Evolutionary conservation across 92 coral and sea anemone species (phyloP), one percentile per base, ranked within the genome.

Genomic region (Scolanthus callimorphus): DNA sequence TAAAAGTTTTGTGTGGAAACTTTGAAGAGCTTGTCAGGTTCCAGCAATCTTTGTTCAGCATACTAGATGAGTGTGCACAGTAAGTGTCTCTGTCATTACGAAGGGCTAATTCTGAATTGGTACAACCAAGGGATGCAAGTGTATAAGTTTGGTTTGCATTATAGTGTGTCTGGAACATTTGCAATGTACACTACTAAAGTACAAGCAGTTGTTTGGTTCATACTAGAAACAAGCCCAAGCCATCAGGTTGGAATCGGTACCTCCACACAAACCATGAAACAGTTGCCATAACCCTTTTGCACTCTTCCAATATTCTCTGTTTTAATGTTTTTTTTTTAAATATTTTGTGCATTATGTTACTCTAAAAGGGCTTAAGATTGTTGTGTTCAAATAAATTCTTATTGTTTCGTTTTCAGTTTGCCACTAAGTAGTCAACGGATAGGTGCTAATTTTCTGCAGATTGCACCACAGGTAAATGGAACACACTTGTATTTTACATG

Each of bases 51-150:
- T 69, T 92, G 17, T 88, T 80, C 60, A 76, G 83, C 39, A 39
- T 88, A 47, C 57, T 92, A 62, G 96, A 92, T 46, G 98, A 92
- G 29, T 90, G 96, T 62, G 79, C 98, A 44, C 94, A 88, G 98
- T 92, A 88, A 80, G 98, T 81, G 17, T 45, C 1, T 17, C 12
- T 17, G n/a, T n/a, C n/a, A n/a, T n/a, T n/a, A n/a, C n/a, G n/a
- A n/a, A n/a, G n/a, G n/a, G n/a, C 17, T 0, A 17, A 11, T n/a
- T 38, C n/a, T 9, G 10, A 38, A n/a, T 9, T 38, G n/a, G 26
- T 60, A 2, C 60, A 17, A 58, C 11, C 64, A 21, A 11, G 12
- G 17, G 2, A n/a, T 19, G 37, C 62, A 1, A 45, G 26, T 19
- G 37, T 2, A 22, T 29, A 25, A 56, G 31, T 56, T 12, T 17